Percentiles rank a stretch among this genome's conserved stretches.
These are phyloP conservation scores for Dasypolia templi DNA, from an alignment of 2,888 invertebrate species.

Conservation along the genomic window DNA sequence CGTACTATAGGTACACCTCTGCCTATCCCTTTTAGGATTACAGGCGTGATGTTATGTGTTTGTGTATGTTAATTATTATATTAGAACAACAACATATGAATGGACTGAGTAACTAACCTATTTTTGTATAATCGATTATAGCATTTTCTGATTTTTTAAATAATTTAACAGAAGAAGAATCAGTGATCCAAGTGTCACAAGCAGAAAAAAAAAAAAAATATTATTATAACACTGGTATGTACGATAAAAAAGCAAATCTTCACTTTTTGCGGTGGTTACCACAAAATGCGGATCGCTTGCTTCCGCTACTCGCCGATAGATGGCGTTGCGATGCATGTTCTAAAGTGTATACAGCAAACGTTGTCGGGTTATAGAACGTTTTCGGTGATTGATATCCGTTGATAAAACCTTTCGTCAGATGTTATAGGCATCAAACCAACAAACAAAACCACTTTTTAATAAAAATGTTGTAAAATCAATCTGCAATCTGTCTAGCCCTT, in stretches of 20 bases:
- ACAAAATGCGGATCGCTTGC: not conserved
- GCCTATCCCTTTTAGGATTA: too few relatives aligned
- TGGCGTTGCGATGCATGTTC: conserved; percentile 69
- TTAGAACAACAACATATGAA: too few relatives aligned
- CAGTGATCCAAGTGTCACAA: not conserved
- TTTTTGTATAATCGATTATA: too few relatives aligned
- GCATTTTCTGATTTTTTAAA: too few relatives aligned
- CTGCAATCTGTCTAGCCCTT: too few relatives aligned
- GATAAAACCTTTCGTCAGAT: not conserved
- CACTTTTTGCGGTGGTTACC: not conserved
- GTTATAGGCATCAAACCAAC: too few relatives aligned
- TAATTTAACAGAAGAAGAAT: not conserved
- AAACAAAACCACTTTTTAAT: too few relatives aligned
- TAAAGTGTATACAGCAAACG: not conserved
- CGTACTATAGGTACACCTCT: too few relatives aligned
- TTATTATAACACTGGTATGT: not conserved
- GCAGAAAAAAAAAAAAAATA: not conserved
- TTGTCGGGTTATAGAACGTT: not conserved
- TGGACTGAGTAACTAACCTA: too few relatives aligned
- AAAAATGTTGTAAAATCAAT: too few relatives aligned
- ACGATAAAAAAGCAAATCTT: not conserved
- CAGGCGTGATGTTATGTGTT: too few relatives aligned
- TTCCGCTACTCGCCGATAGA: conserved; percentile 75
- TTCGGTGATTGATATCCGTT: rapidly evolving
- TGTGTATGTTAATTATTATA: too few relatives aligned